Evolutionary conservation across 2,113 vertebrate genomes (phyloP).

Genomic region (Lucifuga dentata): DNA sequence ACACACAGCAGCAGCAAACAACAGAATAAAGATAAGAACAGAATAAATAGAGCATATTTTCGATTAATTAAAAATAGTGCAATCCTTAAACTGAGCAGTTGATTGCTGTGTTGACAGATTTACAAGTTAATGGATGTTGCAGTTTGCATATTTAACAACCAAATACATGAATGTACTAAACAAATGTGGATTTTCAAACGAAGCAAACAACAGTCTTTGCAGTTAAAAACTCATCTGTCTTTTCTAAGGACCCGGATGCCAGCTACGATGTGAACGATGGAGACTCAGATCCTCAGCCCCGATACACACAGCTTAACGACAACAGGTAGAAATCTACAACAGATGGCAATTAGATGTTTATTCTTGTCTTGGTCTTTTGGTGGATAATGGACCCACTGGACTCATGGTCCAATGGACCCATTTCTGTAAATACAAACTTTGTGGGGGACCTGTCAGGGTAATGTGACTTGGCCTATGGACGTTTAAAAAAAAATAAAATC

Average conservation of each 20-base stretch:
- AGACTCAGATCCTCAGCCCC: slow-evolving; percentile 95
- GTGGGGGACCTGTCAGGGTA: slow-evolving; percentile 4
- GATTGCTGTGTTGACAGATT: not conserved
- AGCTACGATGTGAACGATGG: slow-evolving; percentile 99
- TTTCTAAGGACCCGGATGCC: slow-evolving; percentile 83
- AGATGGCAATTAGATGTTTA: slow-evolving; percentile 2
- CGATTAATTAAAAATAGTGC: not conserved
- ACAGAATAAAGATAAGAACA: not conserved
- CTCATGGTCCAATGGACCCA: too few species aligned
- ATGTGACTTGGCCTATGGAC: not conserved
- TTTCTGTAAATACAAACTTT: slow-evolving; percentile 12
- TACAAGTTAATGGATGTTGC: not conserved
- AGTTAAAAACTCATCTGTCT: slow-evolving; percentile 8
- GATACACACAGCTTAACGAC: slow-evolving; percentile 97
- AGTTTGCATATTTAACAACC: not conserved
- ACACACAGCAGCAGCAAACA: not conserved
- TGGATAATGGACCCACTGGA: not conserved
- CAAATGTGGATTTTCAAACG: not conserved
- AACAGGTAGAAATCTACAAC: slow-evolving; percentile 78
- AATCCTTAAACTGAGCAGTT: too few species aligned
- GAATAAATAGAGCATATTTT: not conserved
- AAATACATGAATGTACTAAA: not conserved
- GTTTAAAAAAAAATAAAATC: slow-evolving; percentile 8
- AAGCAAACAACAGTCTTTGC: not conserved
- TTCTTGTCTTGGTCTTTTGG: slow-evolving; percentile 14